Percentiles rank a stretch among this genome's conserved stretches.
Evolutionary conservation across 2,113 vertebrate genomes (phyloP).

Genomic region (Laticauda laticaudata): DNA sequence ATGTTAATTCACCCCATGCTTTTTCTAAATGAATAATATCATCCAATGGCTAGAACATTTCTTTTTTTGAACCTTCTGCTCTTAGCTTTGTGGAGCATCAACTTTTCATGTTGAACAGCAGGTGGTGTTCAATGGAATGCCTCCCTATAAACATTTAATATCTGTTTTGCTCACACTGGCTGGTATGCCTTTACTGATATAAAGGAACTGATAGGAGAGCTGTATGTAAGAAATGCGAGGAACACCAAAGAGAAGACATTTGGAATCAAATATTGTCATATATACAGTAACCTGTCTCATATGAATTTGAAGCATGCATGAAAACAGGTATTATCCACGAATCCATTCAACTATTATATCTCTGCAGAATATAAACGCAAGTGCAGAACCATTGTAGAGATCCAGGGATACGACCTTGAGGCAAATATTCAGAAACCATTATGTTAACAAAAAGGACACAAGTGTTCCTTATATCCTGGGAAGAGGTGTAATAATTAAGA

Average conservation of each 20-base stretch:
- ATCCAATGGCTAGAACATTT: constrained; percentile 38
- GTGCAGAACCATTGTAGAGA: background rate
- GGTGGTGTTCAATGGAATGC: constrained; percentile 60
- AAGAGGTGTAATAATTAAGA: background rate
- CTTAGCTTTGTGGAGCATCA: constrained; percentile 59
- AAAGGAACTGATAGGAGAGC: constrained; percentile 42
- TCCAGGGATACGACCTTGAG: background rate
- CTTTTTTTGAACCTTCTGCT: constrained; percentile 45
- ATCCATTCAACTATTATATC: accelerated
- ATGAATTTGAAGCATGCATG: background rate
- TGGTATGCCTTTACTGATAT: constrained; percentile 21
- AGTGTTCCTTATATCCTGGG: background rate
- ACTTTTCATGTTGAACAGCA: constrained; percentile 57
- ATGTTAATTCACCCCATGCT: constrained; percentile 50
- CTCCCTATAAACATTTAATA: constrained; percentile 51
- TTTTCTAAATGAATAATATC: constrained; percentile 43
- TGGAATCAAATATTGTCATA: constrained; percentile 24
- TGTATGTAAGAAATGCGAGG: constrained; percentile 48
- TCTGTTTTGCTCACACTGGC: constrained; percentile 27
- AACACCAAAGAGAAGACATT: constrained; percentile 19
- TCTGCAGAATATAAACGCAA: background rate
- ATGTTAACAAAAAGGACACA: background rate
- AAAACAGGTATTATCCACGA: background rate
- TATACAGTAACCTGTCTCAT: background rate
- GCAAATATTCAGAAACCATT: background rate